Percentiles rank a stretch among this genome's conserved stretches.
These are phyloP conservation scores for Ameiurus melas DNA, from an alignment of 2,113 vertebrate species.

Conservation along the genomic window DNA sequence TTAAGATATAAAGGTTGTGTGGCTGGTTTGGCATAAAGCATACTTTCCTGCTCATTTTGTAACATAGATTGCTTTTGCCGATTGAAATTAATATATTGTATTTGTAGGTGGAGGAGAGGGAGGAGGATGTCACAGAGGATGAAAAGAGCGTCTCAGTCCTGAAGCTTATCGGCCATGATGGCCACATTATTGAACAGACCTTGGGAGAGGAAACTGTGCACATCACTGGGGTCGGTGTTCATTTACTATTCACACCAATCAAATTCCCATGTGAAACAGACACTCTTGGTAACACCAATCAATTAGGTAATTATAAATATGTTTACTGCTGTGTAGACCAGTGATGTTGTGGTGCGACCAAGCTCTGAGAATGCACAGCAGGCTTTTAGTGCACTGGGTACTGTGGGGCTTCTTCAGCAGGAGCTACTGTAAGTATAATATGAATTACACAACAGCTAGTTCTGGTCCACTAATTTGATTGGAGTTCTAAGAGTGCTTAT, in stretches of 20 bases:
- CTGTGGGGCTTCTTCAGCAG: constrained; percentile 70
- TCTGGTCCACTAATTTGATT: neutral
- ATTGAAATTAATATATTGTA: constrained; percentile 18
- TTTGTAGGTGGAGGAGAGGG: constrained; percentile 1
- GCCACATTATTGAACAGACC: constrained; percentile 69
- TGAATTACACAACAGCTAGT: neutral
- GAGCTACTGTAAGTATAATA: constrained; percentile 75
- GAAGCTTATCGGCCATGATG: constrained; percentile 72
- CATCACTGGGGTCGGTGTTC: constrained; percentile 66
- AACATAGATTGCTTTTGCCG: neutral
- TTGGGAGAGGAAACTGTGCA: constrained; percentile 61
- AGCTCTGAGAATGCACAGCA: constrained; percentile 66
- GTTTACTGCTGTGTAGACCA: constrained; percentile 67
- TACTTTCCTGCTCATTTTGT: neutral
- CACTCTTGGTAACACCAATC: neutral
- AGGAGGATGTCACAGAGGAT: constrained; percentile 10
- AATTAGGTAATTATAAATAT: constrained; percentile 8
- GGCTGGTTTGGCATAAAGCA: neutral
- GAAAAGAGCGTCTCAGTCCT: constrained; percentile 54
- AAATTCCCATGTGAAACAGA: neutral
- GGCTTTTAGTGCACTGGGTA: constrained; percentile 69
- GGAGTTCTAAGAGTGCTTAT: neutral
- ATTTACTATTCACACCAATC: neutral
- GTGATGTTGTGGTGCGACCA: constrained; percentile 60
- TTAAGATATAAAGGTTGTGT: neutral